These are phyloP conservation scores for Microcebus jonahi DNA, from an alignment of 2,113 vertebrate genomes.

Conservation along the genomic window DNA sequence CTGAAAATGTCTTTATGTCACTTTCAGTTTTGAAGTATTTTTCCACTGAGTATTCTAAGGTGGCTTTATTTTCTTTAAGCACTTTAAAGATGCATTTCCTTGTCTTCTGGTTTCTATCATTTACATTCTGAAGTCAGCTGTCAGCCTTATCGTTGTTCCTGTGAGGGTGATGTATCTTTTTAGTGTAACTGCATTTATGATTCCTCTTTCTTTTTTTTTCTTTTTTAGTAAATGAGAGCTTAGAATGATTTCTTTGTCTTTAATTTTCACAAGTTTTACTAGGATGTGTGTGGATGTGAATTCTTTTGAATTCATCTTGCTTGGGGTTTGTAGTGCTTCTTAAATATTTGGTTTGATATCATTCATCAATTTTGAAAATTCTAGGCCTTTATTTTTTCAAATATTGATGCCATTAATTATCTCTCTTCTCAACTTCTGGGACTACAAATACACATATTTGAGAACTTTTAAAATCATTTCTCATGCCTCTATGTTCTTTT, in stretches of 20 bases:
- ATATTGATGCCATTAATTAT: background rate
- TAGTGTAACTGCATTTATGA: background rate
- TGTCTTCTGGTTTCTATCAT: background rate
- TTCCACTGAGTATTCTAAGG: background rate
- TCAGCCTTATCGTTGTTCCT: background rate
- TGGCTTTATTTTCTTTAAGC: background rate
- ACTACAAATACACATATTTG: background rate
- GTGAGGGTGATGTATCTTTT: background rate
- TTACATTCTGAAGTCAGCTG: background rate
- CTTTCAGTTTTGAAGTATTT: background rate
- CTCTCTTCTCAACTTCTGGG: background rate
- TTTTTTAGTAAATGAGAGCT: too few species aligned
- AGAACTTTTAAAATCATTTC: background rate
- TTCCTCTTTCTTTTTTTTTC: background rate
- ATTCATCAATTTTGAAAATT: constrained; percentile 25
- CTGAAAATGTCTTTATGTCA: background rate
- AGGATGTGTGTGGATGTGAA: background rate
- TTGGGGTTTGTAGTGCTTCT: background rate
- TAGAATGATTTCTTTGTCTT: background rate
- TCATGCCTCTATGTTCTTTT: background rate
- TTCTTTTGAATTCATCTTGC: background rate
- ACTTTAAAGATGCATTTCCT: background rate
- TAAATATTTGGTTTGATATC: background rate
- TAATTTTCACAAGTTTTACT: background rate
- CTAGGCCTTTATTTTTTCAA: background rate